These are phyloP conservation scores for Protaetia brevitarsis DNA, from an alignment of 1,140 invertebrate genomes.

Conservation along the genomic window DNA sequence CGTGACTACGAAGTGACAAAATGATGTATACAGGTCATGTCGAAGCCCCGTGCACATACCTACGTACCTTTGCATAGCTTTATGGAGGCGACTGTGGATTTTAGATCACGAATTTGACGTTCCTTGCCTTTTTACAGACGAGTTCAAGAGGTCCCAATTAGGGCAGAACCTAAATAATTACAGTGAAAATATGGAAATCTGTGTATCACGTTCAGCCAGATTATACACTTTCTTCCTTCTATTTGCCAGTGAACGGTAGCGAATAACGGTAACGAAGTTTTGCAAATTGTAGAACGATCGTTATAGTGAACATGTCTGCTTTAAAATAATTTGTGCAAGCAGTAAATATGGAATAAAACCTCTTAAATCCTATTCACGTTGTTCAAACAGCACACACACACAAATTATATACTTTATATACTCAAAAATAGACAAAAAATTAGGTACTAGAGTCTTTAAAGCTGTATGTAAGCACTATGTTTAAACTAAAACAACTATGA, in stretches of 20 bases:
- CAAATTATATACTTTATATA: no score
- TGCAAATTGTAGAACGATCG: background rate
- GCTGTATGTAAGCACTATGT: no score
- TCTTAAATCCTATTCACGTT: no score
- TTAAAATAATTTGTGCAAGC: no score
- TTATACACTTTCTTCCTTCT: conserved; percentile 14
- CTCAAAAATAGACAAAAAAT: no score
- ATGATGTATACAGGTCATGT: conserved; percentile 30
- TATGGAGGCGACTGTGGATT: conserved; percentile 19
- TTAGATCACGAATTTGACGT: conserved; percentile 31
- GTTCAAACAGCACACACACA: no score
- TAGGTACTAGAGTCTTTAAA: no score
- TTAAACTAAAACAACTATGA: no score
- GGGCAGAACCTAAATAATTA: conserved; percentile 17
- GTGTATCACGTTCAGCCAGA: background rate
- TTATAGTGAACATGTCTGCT: background rate
- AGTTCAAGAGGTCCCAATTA: conserved; percentile 15
- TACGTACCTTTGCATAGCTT: conserved; percentile 27
- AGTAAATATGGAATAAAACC: no score
- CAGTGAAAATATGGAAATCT: conserved; percentile 16
- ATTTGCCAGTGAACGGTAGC: no score
- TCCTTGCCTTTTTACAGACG: background rate
- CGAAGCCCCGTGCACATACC: conserved; percentile 17
- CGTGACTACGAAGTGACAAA: conserved; percentile 31
- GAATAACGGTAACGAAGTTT: background rate